Base-by-base conservation (phyloP, 2,113 vertebrate species). In the Ameiurus melas region DNA sequence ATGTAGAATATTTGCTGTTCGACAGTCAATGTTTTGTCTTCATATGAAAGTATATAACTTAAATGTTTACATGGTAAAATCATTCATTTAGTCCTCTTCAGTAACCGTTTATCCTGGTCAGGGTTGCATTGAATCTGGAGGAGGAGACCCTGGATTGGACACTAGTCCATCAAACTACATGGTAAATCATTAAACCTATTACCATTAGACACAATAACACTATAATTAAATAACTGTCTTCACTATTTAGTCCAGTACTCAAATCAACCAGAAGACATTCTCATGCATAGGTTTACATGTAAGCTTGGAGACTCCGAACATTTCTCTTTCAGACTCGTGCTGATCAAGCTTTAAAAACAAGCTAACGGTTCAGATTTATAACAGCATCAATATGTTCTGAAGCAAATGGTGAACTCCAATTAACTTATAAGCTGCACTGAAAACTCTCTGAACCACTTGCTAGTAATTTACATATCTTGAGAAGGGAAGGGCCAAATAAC, bases 51-150 rank as follows among this genome's bases (percentile, higher is more conserved):
- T 8, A 85, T 70, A 53, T n/a, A 51, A 80, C 66, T 84, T 55
- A 79, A 79, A 86, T 90, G 91, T 95, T 95, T 94, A 94, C 92
- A 95, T 85, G 90, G 94, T 94, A 94, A 95, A 47, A 94, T 93
- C 89, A 55, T 80, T 30, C 51, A 53, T 27, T 53, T 25, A 33
- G 20, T 36, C 55, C 36, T 60, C 30, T 58, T 60, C 17, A 30
- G 2, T 81, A 81, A 33, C 17, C 17, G 25, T 79, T 17, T 79
- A 53, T 53, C 27, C 53, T 58, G 79, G 30, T 17, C 2, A n/a
- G 47, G 27, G 25, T 13, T 79, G 77, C 39, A 47, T 10, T 77
- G 73, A 55, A 53, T 81, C 55, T 39, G 57, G 80, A 82, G 30
- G 19, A 81, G 57, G 10, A 58, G 17, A 55, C 77, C 47, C 47